Percentiles rank a stretch among this genome's conserved stretches.
Evolutionary conservation across 2,888 invertebrate genomes (phyloP).

Genomic region (Bombylius major): DNA sequence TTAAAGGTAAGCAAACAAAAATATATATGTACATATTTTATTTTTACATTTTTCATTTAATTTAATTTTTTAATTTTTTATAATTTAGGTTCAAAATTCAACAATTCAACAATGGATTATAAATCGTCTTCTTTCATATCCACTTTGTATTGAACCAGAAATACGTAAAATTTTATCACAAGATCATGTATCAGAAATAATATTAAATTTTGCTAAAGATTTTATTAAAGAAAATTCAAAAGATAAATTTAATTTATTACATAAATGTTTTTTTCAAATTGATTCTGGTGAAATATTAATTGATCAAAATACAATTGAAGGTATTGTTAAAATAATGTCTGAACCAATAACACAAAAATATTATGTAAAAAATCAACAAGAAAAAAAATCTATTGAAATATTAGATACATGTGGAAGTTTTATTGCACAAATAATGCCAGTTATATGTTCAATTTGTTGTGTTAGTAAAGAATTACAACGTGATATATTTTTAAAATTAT

Average conservation of each 20-base stretch:
- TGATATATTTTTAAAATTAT: conserved; percentile 38
- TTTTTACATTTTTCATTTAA: not conserved
- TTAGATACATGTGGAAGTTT: conserved; percentile 42
- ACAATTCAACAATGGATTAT: conserved; percentile 26
- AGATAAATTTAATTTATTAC: conserved; percentile 29
- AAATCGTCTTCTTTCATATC: conserved; percentile 32
- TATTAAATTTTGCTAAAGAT: conserved; percentile 25
- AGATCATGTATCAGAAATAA: conserved; percentile 21
- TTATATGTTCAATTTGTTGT: conserved; percentile 38
- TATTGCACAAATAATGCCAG: conserved; percentile 40
- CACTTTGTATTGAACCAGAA: conserved; percentile 28
- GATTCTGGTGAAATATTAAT: conserved; percentile 32
- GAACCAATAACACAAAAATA: conserved; percentile 17
- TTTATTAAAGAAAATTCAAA: conserved; percentile 23
- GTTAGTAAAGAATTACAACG: conserved; percentile 31
- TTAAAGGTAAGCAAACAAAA: conserved; percentile 38
- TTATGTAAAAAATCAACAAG: conserved; percentile 3
- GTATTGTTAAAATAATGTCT: conserved; percentile 27
- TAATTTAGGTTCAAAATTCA: conserved; percentile 21
- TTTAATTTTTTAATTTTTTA: not conserved
- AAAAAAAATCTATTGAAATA: conserved; percentile 17
- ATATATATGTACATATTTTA: not conserved
- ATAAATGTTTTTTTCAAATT: conserved; percentile 36
- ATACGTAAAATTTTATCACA: conserved; percentile 26
- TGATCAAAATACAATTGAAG: conserved; percentile 25